These are phyloP conservation scores for Laticauda colubrina DNA, from an alignment of 2,113 vertebrate genomes.

Conservation along the genomic window DNA sequence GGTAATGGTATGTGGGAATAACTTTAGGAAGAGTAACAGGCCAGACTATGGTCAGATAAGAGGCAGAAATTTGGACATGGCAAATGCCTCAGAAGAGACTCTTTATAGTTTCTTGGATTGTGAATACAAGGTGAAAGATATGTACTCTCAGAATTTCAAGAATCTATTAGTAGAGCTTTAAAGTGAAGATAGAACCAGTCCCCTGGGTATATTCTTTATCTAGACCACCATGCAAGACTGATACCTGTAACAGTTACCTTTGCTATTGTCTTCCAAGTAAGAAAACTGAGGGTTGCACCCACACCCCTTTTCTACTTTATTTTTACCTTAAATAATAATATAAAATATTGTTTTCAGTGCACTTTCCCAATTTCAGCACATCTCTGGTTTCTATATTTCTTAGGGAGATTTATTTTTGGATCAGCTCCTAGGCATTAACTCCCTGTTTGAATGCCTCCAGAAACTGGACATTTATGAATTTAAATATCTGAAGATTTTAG, in stretches of 20 bases:
- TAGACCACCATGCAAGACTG: not conserved
- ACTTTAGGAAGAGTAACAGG: not conserved
- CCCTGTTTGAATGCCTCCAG: constrained; percentile 49
- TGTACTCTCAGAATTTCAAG: not conserved
- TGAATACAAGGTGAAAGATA: not conserved
- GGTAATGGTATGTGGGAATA: not conserved
- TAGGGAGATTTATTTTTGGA: constrained; percentile 41
- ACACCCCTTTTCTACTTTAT: constrained; percentile 31
- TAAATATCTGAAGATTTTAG: constrained; percentile 34
- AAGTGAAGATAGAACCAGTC: not conserved
- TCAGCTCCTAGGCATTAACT: constrained; percentile 39
- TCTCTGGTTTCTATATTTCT: constrained; percentile 32
- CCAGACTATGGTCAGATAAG: not conserved
- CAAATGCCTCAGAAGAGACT: not conserved
- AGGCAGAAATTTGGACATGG: not conserved
- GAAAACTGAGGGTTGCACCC: constrained; percentile 23
- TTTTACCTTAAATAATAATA: constrained; percentile 54
- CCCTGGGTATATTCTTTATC: not conserved
- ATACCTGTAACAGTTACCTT: not conserved
- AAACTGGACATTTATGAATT: constrained; percentile 36
- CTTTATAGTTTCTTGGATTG: not conserved
- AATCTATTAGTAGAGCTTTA: not conserved
- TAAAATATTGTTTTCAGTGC: constrained; percentile 48
- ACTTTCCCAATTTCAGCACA: constrained; percentile 54
- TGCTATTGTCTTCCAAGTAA: constrained; percentile 18